Evolutionary conservation across 1,140 invertebrate genomes (phyloP).

Genomic region (Monomorium pharaonis): DNA sequence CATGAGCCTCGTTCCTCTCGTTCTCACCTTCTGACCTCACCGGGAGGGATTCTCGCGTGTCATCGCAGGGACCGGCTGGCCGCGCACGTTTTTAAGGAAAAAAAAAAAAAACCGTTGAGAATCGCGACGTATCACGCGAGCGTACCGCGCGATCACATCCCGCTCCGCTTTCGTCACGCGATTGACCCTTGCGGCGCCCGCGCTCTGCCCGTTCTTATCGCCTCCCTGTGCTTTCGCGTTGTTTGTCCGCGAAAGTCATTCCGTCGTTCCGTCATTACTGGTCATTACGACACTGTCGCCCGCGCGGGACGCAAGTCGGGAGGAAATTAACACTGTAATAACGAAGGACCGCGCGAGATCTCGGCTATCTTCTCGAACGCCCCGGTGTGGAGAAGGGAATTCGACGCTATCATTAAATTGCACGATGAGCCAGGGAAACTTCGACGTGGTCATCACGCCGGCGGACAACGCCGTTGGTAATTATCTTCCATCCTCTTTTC

Average conservation of each 20-base stretch:
- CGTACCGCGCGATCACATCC: constrained; percentile 12
- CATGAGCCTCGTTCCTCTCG: background rate
- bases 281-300: constrained; percentile 45
- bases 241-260: constrained; percentile 54
- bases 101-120: background rate
- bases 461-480: constrained; percentile 49
- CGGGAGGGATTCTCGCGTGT: background rate
- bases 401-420: background rate
- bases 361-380: background rate
- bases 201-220: constrained; percentile 62
- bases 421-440: constrained; percentile 43
- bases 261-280: constrained; percentile 29
- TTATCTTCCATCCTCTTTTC: background rate
- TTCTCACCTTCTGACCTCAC: background rate
- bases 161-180: constrained; percentile 50
- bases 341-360: background rate
- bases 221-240: constrained; percentile 46
- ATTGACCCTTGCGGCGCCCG: constrained; percentile 60
- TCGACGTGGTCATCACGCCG: constrained; percentile 16
- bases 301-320: constrained; percentile 1
- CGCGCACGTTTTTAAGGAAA: too few species aligned
- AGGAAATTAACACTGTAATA: background rate
- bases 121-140: background rate
- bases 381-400: too few species aligned
- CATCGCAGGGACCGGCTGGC: background rate